Base-by-base conservation (phyloP, 2,797 vertebrate species). In the Cossypha caffra region DNA sequence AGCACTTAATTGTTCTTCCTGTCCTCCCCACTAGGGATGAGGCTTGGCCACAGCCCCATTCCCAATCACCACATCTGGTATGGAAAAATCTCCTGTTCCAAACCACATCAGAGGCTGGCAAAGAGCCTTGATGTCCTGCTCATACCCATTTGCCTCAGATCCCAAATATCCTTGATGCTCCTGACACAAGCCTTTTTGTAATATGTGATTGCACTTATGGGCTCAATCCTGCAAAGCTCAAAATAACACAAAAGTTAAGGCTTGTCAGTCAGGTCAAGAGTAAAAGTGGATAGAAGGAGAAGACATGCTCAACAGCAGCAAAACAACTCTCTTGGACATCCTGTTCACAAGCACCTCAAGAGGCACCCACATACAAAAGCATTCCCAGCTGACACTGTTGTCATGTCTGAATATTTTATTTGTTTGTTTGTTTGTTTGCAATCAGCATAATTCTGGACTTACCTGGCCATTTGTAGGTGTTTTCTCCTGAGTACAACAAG, bases 391-490 rank as follows among this genome's bases (percentile, higher is more conserved):
- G 24, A 55, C 76, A 42, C 25, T n/a, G 12, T 1, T 51, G 33
- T 5, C 48, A 57, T 20, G 45, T 9, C 20, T 69, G 29, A 43
- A 7, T 8, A 13, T 28, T n/a, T n/a, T 16, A 13, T 28, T n/a
- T n/a, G 11, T 38, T 38, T 18, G 3, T 12, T 8, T 19, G 25
- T 13, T 13, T 33, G 29, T 31, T 21, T 54, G 19, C 4, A 48
- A 59, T 68, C 40, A 74, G 9, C 38, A 76, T 13, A 25, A 52
- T 16, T 40, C 10, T 50, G 40, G 47, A 50, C 88, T 86, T 96
- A 99, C 99, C 99, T 98, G 81, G 98, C 98, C 98, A 99, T 99
- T 96, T 99, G 99, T 55, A 99, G 98, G 76, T 99, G 99, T 52
- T 99, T 99, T 84, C 98, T 99, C 11, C 99, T 98, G 2, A 99